Conservation (phyloP, 2,113 vertebrate species). For the Ia io region DNA sequence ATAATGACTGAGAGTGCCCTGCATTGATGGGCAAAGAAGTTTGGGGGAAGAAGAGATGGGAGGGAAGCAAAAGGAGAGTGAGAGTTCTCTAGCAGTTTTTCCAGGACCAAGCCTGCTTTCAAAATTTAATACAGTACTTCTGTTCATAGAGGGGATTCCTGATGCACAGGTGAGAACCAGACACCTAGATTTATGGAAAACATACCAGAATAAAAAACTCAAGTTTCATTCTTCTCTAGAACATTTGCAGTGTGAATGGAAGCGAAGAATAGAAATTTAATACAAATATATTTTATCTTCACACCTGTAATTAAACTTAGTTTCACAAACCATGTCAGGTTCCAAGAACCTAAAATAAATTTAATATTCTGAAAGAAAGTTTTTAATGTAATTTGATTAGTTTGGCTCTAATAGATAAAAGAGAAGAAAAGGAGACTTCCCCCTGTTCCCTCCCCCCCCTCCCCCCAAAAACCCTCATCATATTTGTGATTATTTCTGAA, state of each 20-base stretch:
- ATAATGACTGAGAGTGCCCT: background rate
- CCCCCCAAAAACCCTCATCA: background rate
- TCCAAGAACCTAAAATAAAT: background rate
- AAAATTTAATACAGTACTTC: background rate
- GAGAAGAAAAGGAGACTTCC: background rate
- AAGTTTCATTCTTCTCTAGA: background rate
- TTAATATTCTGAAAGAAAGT: background rate
- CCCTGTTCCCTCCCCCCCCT: rapidly evolving
- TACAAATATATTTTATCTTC: background rate
- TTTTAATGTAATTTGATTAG: conserved; percentile 32
- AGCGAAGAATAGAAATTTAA: background rate
- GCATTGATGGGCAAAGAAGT: background rate
- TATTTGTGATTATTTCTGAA: conserved; percentile 40
- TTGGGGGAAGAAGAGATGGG: rapidly evolving
- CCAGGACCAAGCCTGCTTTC: background rate
- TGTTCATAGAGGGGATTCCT: background rate
- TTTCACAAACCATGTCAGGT: background rate
- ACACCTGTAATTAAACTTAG: background rate
- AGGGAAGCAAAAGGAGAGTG: background rate
- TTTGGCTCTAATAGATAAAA: conserved; percentile 32
- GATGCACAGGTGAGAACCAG: background rate
- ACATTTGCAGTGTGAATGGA: background rate
- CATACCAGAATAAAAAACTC: background rate
- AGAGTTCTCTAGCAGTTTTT: background rate
- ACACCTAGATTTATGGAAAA: background rate